Conservation (phyloP, 2,113 vertebrate genomes). For the Pomatorhinus ruficollis region DNA sequence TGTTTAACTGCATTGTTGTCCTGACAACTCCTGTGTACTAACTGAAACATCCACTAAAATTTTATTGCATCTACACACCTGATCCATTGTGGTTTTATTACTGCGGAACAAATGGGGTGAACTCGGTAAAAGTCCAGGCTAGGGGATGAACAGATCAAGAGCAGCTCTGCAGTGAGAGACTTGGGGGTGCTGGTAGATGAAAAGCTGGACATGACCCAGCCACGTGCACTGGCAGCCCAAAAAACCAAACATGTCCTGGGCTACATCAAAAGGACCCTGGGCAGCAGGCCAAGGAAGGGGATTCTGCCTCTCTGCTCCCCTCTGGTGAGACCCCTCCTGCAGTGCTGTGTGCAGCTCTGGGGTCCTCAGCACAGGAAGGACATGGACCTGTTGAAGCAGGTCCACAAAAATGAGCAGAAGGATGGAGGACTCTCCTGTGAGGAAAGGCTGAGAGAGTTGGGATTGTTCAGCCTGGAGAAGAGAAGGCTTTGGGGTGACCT, state of each 20-base stretch:
- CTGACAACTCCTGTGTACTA: background rate
- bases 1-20: background rate
- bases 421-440: background rate
- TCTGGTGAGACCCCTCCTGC: background rate
- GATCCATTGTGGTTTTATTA: background rate
- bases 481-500: background rate
- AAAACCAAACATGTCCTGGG: background rate
- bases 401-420: background rate
- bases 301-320: background rate
- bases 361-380: background rate
- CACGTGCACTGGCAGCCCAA: background rate
- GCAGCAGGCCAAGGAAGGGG: background rate
- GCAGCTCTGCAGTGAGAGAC: background rate
- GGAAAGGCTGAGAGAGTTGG: background rate
- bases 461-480: background rate
- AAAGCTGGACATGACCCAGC: background rate
- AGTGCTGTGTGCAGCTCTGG: background rate
- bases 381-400: background rate
- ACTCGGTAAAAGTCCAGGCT: background rate
- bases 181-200: background rate
- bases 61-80: background rate
- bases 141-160: rapidly evolving
- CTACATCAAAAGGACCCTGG: rapidly evolving
- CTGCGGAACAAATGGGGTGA: background rate
- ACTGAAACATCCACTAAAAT: background rate